phyloP scores from a whole-genome alignment of 2,113 vertebrate genomes.

The Arothron firmamentum region DNA sequence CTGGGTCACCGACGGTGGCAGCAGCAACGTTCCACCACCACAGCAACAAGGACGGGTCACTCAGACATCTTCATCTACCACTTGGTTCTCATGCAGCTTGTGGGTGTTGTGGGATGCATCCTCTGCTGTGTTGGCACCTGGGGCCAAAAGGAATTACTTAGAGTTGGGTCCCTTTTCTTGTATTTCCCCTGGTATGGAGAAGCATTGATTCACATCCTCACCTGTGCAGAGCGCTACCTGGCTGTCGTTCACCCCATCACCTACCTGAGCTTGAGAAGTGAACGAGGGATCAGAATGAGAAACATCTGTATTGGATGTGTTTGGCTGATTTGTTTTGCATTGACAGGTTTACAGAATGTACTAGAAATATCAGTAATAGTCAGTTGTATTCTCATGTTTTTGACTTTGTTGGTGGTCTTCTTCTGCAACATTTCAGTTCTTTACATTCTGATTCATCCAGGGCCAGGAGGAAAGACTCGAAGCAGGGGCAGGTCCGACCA shows the following conservation, averaged over 20 bases:
- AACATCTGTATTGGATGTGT: not conserved
- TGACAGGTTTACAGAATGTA: too few relatives aligned
- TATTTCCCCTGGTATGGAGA: fast-evolving
- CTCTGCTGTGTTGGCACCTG: too few relatives aligned
- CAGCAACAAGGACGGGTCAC: not conserved
- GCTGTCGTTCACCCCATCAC: slow-evolving; percentile 29
- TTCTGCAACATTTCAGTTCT: slow-evolving; percentile 10
- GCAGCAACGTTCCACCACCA: not conserved
- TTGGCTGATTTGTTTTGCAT: not conserved
- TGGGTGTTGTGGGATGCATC: not conserved
- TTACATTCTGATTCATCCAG: not conserved
- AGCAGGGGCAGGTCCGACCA: not conserved
- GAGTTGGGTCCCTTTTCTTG: fast-evolving
- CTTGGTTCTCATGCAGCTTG: slow-evolving; percentile 4
- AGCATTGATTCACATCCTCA: slow-evolving; percentile 9
- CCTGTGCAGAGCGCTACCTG: slow-evolving; percentile 27
- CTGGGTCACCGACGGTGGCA: slow-evolving; percentile 1
- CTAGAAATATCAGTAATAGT: fast-evolving
- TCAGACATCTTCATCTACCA: slow-evolving; percentile 20
- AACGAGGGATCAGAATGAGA: slow-evolving; percentile 4
- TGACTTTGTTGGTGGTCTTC: not conserved
- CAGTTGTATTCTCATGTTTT: fast-evolving
- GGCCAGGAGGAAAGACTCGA: slow-evolving; percentile 1
- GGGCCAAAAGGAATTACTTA: too few relatives aligned
- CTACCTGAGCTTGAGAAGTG: slow-evolving; percentile 10